Conservation (phyloP, 2,797 vertebrate species). For the Notolepis coatsorum region DNA sequence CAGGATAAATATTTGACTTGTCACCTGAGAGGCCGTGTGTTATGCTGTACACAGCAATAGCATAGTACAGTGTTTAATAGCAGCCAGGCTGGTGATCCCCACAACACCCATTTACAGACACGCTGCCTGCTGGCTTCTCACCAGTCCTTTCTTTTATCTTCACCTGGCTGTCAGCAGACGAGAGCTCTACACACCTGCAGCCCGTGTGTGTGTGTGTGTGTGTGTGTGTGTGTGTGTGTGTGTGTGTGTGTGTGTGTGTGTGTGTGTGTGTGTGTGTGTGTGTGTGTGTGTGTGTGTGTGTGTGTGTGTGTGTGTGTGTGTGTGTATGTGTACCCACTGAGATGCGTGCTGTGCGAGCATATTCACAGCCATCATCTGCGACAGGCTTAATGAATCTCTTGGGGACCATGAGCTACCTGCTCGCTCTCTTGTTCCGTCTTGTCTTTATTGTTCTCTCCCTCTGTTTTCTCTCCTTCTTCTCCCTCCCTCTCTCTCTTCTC, state of each 20-base stretch:
- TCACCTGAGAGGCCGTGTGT: conserved; percentile 29
- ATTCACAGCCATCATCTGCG: conserved; percentile 67
- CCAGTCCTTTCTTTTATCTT: conserved; percentile 56
- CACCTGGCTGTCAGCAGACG: conserved; percentile 70
- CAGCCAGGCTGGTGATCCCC: conserved; percentile 59
- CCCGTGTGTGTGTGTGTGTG: conserved; percentile 8
- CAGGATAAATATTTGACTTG: conserved; percentile 42
- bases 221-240: conserved; percentile 7
- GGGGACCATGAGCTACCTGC: conserved; percentile 68
- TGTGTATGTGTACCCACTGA: conserved; percentile 13
- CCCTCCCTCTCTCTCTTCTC: background rate
- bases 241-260: conserved; percentile 23
- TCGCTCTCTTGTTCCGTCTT: conserved; percentile 73
- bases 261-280: conserved; percentile 36
- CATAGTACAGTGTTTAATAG: conserved; percentile 26
- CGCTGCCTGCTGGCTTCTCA: conserved; percentile 57
- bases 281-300: conserved; percentile 13
- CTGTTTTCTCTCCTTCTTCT: conserved; percentile 29
- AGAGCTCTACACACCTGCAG: conserved; percentile 64
- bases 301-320: background rate
- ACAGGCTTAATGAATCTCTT: conserved; percentile 78
- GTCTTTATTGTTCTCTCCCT: conserved; percentile 67
- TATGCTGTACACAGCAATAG: too few relatives aligned
- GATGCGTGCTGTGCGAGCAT: conserved; percentile 69
- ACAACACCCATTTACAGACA: conserved; percentile 59